phyloP scores from a whole-genome alignment of 2,113 vertebrate genomes.

The Pluvianellus socialis region DNA sequence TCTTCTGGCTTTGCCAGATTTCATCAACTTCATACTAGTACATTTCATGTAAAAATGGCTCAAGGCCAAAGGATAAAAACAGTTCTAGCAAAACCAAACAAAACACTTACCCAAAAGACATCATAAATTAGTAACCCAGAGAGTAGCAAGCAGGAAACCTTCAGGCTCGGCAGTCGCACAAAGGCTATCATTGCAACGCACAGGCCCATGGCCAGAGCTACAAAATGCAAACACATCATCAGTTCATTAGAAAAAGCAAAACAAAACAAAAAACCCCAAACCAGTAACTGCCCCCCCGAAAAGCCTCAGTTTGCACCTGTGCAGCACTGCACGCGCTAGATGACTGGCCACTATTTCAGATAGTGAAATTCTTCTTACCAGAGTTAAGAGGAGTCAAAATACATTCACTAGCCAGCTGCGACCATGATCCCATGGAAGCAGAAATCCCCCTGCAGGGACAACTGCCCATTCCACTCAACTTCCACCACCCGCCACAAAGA shows the following conservation, averaged over 20 bases:
- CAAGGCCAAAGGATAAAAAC: neutral
- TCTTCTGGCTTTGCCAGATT: neutral
- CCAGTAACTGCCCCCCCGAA: neutral
- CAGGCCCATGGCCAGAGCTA: slow-evolving; percentile 97
- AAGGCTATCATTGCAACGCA: slow-evolving; percentile 99
- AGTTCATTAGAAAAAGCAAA: neutral
- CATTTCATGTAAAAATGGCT: neutral
- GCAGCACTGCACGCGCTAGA: neutral
- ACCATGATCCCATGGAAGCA: neutral
- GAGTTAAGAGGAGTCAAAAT: neutral
- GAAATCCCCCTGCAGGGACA: neutral
- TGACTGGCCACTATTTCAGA: neutral
- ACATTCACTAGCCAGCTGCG: neutral
- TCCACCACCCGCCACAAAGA: neutral
- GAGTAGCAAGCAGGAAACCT: slow-evolving; percentile 98
- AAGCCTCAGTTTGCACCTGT: neutral
- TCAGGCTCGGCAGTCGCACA: slow-evolving; percentile 97
- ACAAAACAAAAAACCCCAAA: neutral
- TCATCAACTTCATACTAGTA: neutral
- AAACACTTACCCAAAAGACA: slow-evolving; percentile 95
- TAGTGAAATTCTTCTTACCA: neutral
- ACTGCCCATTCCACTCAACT: neutral
- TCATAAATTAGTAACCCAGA: slow-evolving; percentile 98
- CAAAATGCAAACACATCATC: slow-evolving; percentile 32
- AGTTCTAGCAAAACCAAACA: neutral